A percentile compares a stretch with the other conserved stretches of the same genome.
These are phyloP conservation scores for Tangara arthus DNA, from an alignment of 2,797 vertebrate species.

Conservation along the genomic window DNA sequence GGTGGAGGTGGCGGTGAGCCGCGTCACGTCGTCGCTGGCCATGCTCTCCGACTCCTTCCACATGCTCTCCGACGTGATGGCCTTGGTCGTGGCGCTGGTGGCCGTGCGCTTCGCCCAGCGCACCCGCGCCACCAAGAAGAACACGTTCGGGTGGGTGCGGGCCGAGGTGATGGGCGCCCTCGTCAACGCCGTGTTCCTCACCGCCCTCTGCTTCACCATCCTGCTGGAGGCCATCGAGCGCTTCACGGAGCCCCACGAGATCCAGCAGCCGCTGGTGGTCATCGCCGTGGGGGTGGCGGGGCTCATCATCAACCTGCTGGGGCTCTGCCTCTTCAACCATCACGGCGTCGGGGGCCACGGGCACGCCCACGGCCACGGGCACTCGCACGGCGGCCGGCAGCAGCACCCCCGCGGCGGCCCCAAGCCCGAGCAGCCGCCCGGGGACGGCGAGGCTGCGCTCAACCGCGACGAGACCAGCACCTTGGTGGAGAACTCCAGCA, in stretches of 20 bases:
- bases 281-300: slow-evolving; percentile 89
- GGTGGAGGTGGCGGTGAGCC: slow-evolving; percentile 94
- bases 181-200: slow-evolving; percentile 96
- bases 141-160: slow-evolving; percentile 98
- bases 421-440: slow-evolving; percentile 68
- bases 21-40: slow-evolving; percentile 89
- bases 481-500: slow-evolving; percentile 83
- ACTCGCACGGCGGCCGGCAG: slow-evolving; percentile 66
- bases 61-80: slow-evolving; percentile 97
- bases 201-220: slow-evolving; percentile 96
- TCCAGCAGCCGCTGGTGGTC: slow-evolving; percentile 86
- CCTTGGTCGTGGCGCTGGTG: slow-evolving; percentile 91
- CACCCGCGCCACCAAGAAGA: slow-evolving; percentile 91
- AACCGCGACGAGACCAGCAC: slow-evolving; percentile 91
- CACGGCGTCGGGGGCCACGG: slow-evolving; percentile 83
- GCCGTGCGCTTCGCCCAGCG: slow-evolving; percentile 92
- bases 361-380: slow-evolving; percentile 78
- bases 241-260: slow-evolving; percentile 91
- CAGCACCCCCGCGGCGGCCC: slow-evolving; percentile 56
- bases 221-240: slow-evolving; percentile 93
- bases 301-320: slow-evolving; percentile 89
- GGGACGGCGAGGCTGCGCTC: slow-evolving; percentile 69
- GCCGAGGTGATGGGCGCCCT: slow-evolving; percentile 99
- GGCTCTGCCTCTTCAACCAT: slow-evolving; percentile 90
- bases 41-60: slow-evolving; percentile 98